Percentiles rank a stretch among this genome's conserved stretches.
phyloP scores from a whole-genome alignment of 1,140 invertebrate species.

The Drosophila pseudoananassae region DNA sequence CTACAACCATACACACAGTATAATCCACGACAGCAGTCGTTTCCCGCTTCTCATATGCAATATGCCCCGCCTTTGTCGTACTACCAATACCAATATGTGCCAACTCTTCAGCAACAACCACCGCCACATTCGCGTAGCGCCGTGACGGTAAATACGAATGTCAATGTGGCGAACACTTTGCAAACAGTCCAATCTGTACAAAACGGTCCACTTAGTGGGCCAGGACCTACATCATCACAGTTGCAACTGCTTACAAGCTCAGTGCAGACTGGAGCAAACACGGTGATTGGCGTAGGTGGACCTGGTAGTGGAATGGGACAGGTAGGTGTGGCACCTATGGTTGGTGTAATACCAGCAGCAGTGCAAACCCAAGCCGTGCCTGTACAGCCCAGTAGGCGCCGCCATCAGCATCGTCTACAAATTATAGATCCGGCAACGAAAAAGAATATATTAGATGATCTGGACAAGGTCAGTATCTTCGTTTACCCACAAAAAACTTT shows the following conservation, averaged over 20 bases:
- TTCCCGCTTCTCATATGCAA: constrained; percentile 62
- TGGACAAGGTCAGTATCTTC: constrained; percentile 54
- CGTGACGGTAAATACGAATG: constrained; percentile 62
- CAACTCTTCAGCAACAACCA: constrained; percentile 56
- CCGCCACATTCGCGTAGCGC: constrained; percentile 61
- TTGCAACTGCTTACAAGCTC: constrained; percentile 58
- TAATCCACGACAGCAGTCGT: constrained; percentile 64
- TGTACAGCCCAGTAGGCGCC: constrained; percentile 50
- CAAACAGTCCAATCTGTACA: constrained; percentile 65
- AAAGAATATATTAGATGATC: constrained; percentile 79
- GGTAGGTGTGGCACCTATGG: constrained; percentile 64
- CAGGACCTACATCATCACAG: constrained; percentile 57
- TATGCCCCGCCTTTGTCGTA: constrained; percentile 60
- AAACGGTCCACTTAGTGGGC: constrained; percentile 62
- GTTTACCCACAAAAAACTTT: not conserved
- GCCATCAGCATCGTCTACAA: constrained; percentile 68
- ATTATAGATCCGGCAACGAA: constrained; percentile 76
- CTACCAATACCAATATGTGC: constrained; percentile 70
- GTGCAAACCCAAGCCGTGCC: constrained; percentile 50
- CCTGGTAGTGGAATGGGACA: constrained; percentile 51
- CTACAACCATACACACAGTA: constrained; percentile 65
- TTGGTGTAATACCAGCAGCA: constrained; percentile 58
- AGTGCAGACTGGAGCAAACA: constrained; percentile 59
- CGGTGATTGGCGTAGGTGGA: constrained; percentile 58
- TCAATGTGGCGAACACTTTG: constrained; percentile 63